Conservation (phyloP, 2,797 vertebrate genomes). For the Octomys mimax region DNA sequence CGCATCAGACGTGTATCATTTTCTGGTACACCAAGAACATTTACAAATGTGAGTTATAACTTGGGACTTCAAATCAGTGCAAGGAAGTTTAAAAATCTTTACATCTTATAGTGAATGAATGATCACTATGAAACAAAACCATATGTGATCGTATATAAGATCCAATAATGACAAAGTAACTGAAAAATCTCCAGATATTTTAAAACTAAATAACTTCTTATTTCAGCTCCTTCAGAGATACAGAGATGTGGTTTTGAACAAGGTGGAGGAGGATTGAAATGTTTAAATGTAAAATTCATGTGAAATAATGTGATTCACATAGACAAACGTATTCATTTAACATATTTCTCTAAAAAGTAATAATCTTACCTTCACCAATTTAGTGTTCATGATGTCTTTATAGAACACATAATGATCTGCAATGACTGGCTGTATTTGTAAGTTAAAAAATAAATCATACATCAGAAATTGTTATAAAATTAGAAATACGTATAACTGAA, state of each 20-base stretch:
- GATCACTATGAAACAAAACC: background rate
- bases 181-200: background rate
- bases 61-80: background rate
- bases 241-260: background rate
- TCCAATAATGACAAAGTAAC: background rate
- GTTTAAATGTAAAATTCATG: background rate
- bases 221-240: background rate
- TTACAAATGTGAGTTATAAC: background rate
- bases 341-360: background rate
- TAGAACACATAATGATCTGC: background rate
- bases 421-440: background rate
- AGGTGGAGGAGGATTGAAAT: background rate
- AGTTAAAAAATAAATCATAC: background rate
- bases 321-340: background rate
- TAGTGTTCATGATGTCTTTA: background rate
- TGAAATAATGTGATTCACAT: background rate
- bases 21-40: background rate
- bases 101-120: background rate
- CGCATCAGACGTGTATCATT: background rate
- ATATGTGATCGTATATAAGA: background rate
- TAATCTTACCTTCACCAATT: background rate
- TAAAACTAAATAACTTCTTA: background rate
- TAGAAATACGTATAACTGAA: background rate
- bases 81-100: background rate
- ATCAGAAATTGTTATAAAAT: background rate